Evolutionary conservation across 2,888 invertebrate species (phyloP).

Genomic region (Oxycera nigricornis): DNA sequence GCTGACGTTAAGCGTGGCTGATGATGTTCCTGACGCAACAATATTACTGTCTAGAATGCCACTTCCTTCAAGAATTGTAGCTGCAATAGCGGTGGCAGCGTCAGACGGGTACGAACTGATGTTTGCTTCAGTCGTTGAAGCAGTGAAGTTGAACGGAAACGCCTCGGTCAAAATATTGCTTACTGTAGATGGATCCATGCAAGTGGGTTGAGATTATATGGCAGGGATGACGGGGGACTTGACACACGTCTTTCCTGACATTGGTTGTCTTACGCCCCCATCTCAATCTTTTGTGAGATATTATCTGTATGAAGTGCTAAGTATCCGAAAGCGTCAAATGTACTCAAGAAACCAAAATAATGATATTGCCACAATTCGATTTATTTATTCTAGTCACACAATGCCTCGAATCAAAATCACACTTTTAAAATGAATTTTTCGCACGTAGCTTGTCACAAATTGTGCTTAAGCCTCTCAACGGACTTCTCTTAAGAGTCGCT

Average conservation of each 20-base stretch:
- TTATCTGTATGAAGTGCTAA: no score
- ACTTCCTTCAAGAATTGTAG: slow-evolving; percentile 36
- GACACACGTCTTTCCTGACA: background rate
- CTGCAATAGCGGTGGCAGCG: slow-evolving; percentile 17
- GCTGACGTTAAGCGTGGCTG: slow-evolving; percentile 28
- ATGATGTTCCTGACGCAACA: slow-evolving; percentile 31
- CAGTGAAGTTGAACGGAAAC: slow-evolving; percentile 43
- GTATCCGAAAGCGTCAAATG: no score
- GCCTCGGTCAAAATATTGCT: slow-evolving; percentile 44
- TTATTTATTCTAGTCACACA: no score
- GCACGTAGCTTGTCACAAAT: no score
- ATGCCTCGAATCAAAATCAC: no score
- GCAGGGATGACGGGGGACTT: slow-evolving; percentile 6
- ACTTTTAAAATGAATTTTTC: no score
- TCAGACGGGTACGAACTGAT: slow-evolving; percentile 1
- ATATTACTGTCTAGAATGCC: slow-evolving; percentile 39
- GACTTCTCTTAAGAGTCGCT: no score
- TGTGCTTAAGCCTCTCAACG: no score
- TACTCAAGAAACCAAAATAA: no score
- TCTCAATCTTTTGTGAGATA: no score
- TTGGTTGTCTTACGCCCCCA: slow-evolving; percentile 46
- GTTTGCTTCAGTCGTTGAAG: background rate
- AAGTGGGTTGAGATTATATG: slow-evolving; percentile 41
- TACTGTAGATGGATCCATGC: slow-evolving; percentile 48
- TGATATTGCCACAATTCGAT: no score